Evolutionary conservation across 2,113 vertebrate species (phyloP).

Genomic region (Callorhinus ursinus): DNA sequence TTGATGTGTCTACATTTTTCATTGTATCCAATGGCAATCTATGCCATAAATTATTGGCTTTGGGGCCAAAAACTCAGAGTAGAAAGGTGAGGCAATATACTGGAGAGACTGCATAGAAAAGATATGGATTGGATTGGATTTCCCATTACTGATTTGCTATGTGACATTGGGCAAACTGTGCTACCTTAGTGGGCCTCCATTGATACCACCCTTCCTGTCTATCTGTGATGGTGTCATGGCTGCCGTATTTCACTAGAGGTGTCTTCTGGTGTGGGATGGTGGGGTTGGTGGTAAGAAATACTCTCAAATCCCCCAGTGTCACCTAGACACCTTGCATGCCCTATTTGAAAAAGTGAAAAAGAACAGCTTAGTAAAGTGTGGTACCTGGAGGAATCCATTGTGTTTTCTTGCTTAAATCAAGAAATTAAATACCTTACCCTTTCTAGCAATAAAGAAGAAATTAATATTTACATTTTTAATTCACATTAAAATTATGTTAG

Average conservation of each 20-base stretch:
- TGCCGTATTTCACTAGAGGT: not conserved
- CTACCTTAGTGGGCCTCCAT: not conserved
- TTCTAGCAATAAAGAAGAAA: not conserved
- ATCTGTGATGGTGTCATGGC: no score
- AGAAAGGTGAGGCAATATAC: conserved; percentile 40
- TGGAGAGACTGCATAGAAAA: not conserved
- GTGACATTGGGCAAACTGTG: not conserved
- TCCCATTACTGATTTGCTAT: not conserved
- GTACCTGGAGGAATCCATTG: not conserved
- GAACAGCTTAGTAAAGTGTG: not conserved
- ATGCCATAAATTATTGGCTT: conserved; percentile 76
- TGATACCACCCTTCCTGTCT: not conserved
- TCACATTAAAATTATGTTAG: not conserved
- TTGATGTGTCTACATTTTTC: conserved; percentile 81
- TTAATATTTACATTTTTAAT: not conserved
- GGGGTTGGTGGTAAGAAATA: not conserved
- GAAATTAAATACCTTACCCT: not conserved
- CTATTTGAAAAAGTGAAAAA: not conserved
- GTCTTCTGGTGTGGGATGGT: not conserved
- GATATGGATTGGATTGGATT: conserved; percentile 1
- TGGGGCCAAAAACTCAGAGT: conserved; percentile 14
- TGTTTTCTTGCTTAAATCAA: not conserved
- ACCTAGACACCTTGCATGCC: not conserved
- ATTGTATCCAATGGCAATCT: conserved; percentile 79
- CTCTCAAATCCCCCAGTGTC: not conserved